Conservation (phyloP, 1,140 invertebrate genomes). For the Cyclargus thomasi region DNA sequence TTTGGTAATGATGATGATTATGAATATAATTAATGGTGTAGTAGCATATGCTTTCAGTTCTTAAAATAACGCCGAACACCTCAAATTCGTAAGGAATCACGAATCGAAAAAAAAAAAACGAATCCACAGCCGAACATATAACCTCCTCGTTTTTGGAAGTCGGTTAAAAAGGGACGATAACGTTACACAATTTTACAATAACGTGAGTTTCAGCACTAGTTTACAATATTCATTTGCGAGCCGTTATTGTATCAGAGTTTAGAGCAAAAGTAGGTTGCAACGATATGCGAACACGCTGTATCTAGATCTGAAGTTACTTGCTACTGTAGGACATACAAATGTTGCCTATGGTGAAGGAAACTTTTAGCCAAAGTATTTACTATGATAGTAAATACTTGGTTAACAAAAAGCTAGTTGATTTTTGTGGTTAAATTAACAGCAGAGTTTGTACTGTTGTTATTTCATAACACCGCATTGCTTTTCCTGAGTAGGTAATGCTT, state of each 20-base stretch:
- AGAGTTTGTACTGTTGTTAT: too few relatives aligned
- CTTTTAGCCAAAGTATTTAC: conserved; percentile 3
- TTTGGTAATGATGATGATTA: too few relatives aligned
- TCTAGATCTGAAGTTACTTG: conserved; percentile 20
- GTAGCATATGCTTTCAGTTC: too few relatives aligned
- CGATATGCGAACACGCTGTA: conserved; percentile 20
- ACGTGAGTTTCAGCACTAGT: conserved; percentile 10
- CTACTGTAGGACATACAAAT: conserved; percentile 13
- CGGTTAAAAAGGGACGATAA: neutral
- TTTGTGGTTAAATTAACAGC: neutral
- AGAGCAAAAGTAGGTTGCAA: conserved; percentile 22
- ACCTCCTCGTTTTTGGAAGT: too few relatives aligned
- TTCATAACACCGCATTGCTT: too few relatives aligned
- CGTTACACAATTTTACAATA: neutral
- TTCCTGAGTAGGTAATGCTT: too few relatives aligned
- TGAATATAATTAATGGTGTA: too few relatives aligned
- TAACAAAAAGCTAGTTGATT: conserved; percentile 10
- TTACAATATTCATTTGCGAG: conserved; percentile 19
- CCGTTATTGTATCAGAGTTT: conserved; percentile 17
- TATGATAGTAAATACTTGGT: too few relatives aligned
- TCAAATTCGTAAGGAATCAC: too few relatives aligned
- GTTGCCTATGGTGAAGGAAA: neutral
- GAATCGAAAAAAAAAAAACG: too few relatives aligned
- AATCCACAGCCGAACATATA: too few relatives aligned
- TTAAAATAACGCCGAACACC: too few relatives aligned